Evolutionary conservation across 2,797 vertebrate species (phyloP).

Genomic region (Margarornis squamiger): DNA sequence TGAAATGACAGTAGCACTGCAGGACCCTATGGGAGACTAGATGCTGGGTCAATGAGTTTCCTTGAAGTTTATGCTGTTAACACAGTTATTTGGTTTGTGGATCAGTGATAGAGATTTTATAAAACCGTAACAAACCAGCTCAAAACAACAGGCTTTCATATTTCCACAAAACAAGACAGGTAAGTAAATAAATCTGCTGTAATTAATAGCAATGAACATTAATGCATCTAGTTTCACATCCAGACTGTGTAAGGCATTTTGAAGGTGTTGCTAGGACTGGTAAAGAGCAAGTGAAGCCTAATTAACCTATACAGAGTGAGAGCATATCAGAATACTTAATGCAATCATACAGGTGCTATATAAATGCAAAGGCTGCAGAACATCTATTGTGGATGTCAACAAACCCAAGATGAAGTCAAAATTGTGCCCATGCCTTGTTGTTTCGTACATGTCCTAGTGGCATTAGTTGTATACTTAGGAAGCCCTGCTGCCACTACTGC

Average conservation of each 20-base stretch:
- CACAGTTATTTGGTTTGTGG: too few species aligned
- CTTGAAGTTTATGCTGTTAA: neutral
- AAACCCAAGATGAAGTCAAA: neutral
- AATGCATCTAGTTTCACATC: neutral
- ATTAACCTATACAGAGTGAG: rapidly evolving
- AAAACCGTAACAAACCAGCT: neutral
- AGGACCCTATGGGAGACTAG: rapidly evolving
- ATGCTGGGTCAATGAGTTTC: neutral
- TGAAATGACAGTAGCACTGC: neutral
- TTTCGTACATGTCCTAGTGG: rapidly evolving
- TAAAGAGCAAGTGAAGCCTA: neutral
- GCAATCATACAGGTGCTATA: too few species aligned
- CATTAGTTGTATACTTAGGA: rapidly evolving
- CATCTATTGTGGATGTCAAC: neutral
- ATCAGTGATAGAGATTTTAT: neutral
- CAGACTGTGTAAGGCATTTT: rapidly evolving
- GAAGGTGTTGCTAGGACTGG: neutral
- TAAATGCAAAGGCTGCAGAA: neutral
- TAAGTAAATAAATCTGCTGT: neutral
- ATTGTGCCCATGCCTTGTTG: neutral
- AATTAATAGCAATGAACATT: neutral
- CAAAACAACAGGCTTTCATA: neutral
- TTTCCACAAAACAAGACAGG: neutral
- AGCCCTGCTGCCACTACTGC: neutral
- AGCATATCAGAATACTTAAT: neutral